These are phyloP conservation scores for Alosa alosa DNA, from an alignment of 2,113 vertebrate genomes.

Conservation along the genomic window DNA sequence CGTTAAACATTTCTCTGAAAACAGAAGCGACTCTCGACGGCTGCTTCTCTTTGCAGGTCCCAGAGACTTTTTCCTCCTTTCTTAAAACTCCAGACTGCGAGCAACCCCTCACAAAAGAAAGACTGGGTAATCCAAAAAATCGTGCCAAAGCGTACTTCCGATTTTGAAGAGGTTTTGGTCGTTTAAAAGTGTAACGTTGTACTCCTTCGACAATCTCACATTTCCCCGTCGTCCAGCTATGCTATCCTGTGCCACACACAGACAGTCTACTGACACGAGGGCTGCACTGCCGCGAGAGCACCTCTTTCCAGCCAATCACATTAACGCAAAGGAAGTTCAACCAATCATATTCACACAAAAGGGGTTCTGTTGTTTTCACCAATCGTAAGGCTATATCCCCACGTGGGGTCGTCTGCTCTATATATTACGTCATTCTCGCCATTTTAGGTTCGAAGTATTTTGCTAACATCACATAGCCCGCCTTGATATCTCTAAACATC, in stretches of 20 bases:
- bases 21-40: slow-evolving; percentile 31
- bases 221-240: slow-evolving; percentile 66
- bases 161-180: slow-evolving; percentile 58
- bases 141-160: slow-evolving; percentile 64
- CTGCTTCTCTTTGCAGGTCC: slow-evolving; percentile 33
- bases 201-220: slow-evolving; percentile 65
- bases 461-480: slow-evolving; percentile 19
- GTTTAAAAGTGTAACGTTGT: slow-evolving; percentile 71
- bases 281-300: slow-evolving; percentile 84
- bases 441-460: slow-evolving; percentile 70
- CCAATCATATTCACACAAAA: slow-evolving; percentile 12
- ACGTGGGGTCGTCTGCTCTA: slow-evolving; percentile 77
- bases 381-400: slow-evolving; percentile 74
- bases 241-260: slow-evolving; percentile 82
- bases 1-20: slow-evolving; percentile 59
- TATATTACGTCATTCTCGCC: slow-evolving; percentile 78
- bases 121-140: slow-evolving; percentile 52
- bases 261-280: slow-evolving; percentile 74
- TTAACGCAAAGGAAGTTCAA: slow-evolving; percentile 64
- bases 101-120: slow-evolving; percentile 21
- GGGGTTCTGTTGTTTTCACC: slow-evolving; percentile 52
- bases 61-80: slow-evolving; percentile 24
- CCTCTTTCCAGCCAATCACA: slow-evolving; percentile 77
- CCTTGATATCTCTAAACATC: not conserved
- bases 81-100: slow-evolving; percentile 17